phyloP scores from a whole-genome alignment of 1,140 invertebrate species.

The Tenebrio molitor region DNA sequence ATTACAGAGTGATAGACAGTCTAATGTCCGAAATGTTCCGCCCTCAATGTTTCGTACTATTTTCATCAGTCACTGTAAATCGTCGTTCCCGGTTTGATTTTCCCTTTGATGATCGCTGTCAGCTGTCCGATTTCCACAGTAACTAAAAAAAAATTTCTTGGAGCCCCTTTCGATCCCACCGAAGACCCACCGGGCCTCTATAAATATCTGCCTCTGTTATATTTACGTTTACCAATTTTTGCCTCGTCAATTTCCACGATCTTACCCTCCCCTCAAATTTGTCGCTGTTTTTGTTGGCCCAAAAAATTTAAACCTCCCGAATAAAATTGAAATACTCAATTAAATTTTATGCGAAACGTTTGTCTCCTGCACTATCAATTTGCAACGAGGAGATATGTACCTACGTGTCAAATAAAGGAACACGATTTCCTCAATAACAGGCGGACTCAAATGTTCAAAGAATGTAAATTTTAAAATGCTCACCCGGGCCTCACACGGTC shows the following conservation, averaged over 20 bases:
- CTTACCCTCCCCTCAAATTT: slow-evolving; percentile 44
- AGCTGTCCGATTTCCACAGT: slow-evolving; percentile 50
- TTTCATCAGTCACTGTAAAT: slow-evolving; percentile 29
- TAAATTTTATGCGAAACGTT: neutral
- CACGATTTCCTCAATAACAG: neutral
- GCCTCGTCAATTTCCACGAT: slow-evolving; percentile 60
- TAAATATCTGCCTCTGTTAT: slow-evolving; percentile 56
- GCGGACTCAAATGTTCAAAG: neutral
- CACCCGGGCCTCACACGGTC: neutral
- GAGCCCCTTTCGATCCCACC: slow-evolving; percentile 58
- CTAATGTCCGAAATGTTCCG: neutral
- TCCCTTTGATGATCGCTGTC: slow-evolving; percentile 55
- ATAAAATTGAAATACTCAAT: neutral
- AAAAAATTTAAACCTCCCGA: neutral
- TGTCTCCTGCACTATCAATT: neutral
- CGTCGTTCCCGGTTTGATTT: slow-evolving; percentile 46
- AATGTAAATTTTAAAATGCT: neutral
- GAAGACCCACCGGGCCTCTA: slow-evolving; percentile 67
- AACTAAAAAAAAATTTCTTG: slow-evolving; percentile 47
- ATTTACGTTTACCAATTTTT: slow-evolving; percentile 60
- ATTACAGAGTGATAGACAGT: slow-evolving; percentile 43
- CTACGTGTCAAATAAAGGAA: neutral
- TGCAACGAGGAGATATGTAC: neutral
- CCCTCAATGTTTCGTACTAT: slow-evolving; percentile 3
- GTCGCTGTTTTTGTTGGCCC: neutral